A percentile compares a stretch with the other conserved stretches of the same genome.
phyloP scores from a whole-genome alignment of 2,797 vertebrate genomes.

The Neosilurus hyrtlii region DNA sequence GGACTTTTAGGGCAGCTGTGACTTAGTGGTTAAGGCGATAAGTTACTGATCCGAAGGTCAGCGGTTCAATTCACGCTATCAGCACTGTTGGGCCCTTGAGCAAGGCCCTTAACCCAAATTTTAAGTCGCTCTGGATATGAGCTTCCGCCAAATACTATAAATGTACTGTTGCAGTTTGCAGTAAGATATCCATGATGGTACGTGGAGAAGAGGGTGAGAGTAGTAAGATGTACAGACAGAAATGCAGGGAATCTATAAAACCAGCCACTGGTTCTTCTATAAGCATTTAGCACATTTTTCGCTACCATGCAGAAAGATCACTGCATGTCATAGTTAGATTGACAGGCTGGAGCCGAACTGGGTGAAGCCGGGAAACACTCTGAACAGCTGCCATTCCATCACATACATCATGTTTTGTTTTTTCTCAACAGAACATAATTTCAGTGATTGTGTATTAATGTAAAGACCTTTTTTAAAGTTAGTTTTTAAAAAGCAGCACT shows the following conservation, averaged over 20 bases:
- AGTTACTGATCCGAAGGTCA: too few species aligned
- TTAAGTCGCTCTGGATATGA: too few species aligned
- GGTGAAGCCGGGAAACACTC: too few species aligned
- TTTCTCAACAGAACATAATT: not conserved
- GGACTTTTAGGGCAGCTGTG: not conserved
- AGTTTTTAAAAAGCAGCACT: not conserved
- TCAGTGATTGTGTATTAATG: not conserved
- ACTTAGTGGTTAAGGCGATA: too few species aligned
- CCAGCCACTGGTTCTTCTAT: not conserved
- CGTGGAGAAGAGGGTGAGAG: not conserved
- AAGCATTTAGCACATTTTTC: not conserved
- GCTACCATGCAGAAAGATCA: not conserved
- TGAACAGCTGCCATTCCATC: too few species aligned
- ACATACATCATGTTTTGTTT: not conserved
- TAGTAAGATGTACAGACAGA: not conserved
- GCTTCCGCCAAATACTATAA: too few species aligned
- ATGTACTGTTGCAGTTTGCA: too few species aligned
- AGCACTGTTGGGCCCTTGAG: too few species aligned
- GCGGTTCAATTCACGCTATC: too few species aligned
- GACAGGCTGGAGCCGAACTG: not conserved
- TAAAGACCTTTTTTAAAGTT: not conserved
- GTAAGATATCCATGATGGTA: not conserved
- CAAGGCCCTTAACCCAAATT: too few species aligned
- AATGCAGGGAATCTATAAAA: conserved; percentile 5
- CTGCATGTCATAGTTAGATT: too few species aligned